Evolutionary conservation across 2,113 vertebrate genomes (phyloP).

Genomic region (Plecotus auritus): DNA sequence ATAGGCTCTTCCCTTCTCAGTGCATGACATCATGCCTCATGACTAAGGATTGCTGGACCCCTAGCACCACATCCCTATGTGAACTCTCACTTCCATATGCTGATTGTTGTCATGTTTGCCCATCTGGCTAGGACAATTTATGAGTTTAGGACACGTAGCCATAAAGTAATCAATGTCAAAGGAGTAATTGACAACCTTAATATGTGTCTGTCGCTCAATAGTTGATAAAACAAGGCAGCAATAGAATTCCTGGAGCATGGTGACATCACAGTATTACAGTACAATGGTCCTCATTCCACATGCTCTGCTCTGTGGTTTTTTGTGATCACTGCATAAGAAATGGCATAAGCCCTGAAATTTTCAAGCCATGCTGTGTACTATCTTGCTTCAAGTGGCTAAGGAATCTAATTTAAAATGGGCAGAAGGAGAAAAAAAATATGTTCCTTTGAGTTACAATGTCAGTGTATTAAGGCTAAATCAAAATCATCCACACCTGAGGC

Average conservation of each 20-base stretch:
- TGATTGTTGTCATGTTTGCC: background rate
- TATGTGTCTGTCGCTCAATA: background rate
- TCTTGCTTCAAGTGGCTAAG: background rate
- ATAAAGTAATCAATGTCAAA: background rate
- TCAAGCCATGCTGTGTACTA: background rate
- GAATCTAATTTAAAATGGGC: conserved; percentile 27
- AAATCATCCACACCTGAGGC: background rate
- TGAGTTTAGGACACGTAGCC: background rate
- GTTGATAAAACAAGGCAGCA: background rate
- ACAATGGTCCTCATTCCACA: background rate
- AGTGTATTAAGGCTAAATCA: background rate
- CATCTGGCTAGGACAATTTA: background rate
- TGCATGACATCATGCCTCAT: background rate
- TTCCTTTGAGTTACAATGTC: background rate
- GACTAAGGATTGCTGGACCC: background rate
- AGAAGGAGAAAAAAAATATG: background rate
- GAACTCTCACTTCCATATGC: background rate
- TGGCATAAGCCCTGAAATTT: background rate
- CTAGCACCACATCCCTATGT: background rate
- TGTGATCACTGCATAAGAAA: background rate
- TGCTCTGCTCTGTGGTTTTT: background rate
- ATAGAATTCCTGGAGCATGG: background rate
- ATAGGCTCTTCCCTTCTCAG: background rate
- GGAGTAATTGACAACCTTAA: background rate
- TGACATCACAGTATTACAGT: conserved; percentile 15